Conservation (phyloP, 2,797 vertebrate species). For the Natrix natrix region DNA sequence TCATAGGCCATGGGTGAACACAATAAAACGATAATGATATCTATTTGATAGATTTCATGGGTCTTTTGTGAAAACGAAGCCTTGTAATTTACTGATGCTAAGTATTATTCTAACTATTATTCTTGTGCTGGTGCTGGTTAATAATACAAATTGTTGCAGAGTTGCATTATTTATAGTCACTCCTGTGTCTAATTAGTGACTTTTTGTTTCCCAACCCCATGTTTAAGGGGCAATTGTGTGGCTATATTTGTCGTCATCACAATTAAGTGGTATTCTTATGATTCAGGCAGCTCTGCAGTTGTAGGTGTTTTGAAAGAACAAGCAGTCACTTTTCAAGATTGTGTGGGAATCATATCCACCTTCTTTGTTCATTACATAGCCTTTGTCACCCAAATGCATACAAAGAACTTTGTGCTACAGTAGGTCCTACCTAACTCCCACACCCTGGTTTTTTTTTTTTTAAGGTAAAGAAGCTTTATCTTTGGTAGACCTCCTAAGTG, state of each 20-base stretch:
- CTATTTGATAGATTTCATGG: neutral
- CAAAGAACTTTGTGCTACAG: constrained; percentile 9
- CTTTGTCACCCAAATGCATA: constrained; percentile 8
- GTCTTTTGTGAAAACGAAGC: constrained; percentile 17
- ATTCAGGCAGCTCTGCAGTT: constrained; percentile 2
- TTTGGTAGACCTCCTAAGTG: neutral
- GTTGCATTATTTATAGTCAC: neutral
- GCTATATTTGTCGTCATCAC: constrained; percentile 13
- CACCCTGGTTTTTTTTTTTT: constrained; percentile 23
- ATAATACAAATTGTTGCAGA: constrained; percentile 14
- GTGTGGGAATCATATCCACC: constrained; percentile 14
- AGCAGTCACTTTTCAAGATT: constrained; percentile 24
- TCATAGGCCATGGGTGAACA: neutral
- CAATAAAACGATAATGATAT: constrained; percentile 6
- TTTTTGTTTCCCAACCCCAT: constrained; percentile 4
- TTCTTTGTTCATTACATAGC: constrained; percentile 37
- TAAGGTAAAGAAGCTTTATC: constrained; percentile 19
- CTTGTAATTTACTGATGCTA: neutral
- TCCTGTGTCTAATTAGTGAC: neutral
- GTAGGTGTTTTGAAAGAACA: constrained; percentile 14
- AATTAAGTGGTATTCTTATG: constrained; percentile 37
- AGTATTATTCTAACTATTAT: constrained; percentile 29
- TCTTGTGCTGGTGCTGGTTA: constrained; percentile 4
- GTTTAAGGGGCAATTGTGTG: constrained; percentile 9
- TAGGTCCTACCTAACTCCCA: constrained; percentile 42